Percentiles rank a stretch among this genome's conserved stretches.
Evolutionary conservation across 2,797 vertebrate species (phyloP).

Genomic region (Sebastes minor): DNA sequence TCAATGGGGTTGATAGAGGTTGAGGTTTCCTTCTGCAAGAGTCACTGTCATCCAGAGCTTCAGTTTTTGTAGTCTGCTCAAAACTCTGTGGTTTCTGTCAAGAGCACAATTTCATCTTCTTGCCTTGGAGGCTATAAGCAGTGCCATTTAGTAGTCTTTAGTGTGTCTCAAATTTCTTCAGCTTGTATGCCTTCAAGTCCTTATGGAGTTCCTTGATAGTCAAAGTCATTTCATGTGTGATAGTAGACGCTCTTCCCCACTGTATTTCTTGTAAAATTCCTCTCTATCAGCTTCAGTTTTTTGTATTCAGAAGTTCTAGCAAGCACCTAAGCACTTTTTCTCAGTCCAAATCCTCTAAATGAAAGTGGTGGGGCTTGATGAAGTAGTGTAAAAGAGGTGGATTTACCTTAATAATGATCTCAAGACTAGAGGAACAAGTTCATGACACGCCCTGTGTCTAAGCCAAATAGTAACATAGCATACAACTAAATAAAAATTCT

Average conservation of each 20-base stretch:
- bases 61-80: slow-evolving; percentile 1
- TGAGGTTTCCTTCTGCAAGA: neutral
- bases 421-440: neutral
- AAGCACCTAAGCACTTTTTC: neutral
- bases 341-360: neutral
- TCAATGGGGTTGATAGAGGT: neutral
- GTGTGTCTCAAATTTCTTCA: slow-evolving; percentile 20
- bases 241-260: slow-evolving; percentile 8
- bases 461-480: neutral
- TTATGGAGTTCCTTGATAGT: slow-evolving; percentile 24
- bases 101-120: slow-evolving; percentile 14
- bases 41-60: neutral
- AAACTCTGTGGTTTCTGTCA: slow-evolving; percentile 17
- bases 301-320: neutral
- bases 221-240: slow-evolving; percentile 32
- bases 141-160: slow-evolving; percentile 24
- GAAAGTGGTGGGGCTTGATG: neutral
- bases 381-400: neutral
- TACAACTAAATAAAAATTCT: neutral
- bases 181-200: slow-evolving; percentile 25
- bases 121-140: slow-evolving; percentile 35
- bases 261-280: slow-evolving; percentile 14
- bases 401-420: neutral
- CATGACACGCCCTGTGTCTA: neutral
- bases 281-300: neutral